Base-by-base conservation (phyloP, 2,113 vertebrate species). In the Callithrix jacchus region DNA sequence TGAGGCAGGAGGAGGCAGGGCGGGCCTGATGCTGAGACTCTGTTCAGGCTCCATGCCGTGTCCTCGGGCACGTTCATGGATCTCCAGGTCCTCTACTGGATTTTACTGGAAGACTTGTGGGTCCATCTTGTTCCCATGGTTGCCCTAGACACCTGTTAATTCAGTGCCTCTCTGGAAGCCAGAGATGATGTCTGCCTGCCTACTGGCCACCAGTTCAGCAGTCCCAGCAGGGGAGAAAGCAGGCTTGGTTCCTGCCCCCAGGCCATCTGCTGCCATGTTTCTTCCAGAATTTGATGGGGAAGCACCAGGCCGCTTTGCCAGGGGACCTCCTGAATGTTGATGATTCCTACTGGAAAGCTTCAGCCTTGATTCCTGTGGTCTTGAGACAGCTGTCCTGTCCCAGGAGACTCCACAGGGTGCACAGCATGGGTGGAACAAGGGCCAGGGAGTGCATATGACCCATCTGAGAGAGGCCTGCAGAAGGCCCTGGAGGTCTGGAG, bases 391-490 rank as follows among this genome's bases (percentile, higher is more conserved):
- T 21, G 13, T 8, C 47, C 13, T 2, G 0, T 8, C 56, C n/a
- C 4, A 5, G 25, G 4, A 23, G 64, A 25, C 77, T 35, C 32
- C 3, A 5, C 1, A 0, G 58, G 4, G 37, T 12, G 6, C 45
- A 3, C 14, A 0, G 58, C 40, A 21, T 6, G 40, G 27, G 21
- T 14, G 20, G 64, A 7, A 35, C 71, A 5, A 35, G 56, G 11
- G 49, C 49, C 20, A 10, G 35, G 30, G 27, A 35, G 4, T 2
- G 20, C 49, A 17, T 21, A 2, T 40, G 52, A 42, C 27, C 91
- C 27, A 10, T 23, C 37, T 5, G 32, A 40, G 77, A 27, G 68
- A 30, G 10, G 64, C 25, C 25, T 3, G 0, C 17, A 45, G 42
- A 23, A 18, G n/a, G 40, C 25, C 37, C 35, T 40, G 16, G 68